These are phyloP conservation scores for Barypeithes pellucidus DNA, from an alignment of 2,888 invertebrate species.

Conservation along the genomic window DNA sequence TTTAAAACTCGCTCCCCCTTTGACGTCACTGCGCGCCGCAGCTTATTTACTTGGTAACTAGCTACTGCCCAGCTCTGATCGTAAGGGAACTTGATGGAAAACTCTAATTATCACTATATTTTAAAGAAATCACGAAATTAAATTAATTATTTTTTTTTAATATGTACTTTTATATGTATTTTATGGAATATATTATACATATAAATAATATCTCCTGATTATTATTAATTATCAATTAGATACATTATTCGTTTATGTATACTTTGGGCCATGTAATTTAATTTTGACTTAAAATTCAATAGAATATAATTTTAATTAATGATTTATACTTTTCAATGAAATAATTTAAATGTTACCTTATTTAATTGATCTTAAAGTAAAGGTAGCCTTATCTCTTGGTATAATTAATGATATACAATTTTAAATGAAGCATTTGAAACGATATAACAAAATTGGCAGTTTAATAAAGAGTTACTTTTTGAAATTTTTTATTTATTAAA, in stretches of 20 bases:
- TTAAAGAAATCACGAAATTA: too few species aligned
- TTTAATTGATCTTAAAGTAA: neutral
- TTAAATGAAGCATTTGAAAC: neutral
- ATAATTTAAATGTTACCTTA: constrained; percentile 9
- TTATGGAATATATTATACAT: too few species aligned
- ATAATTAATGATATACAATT: neutral
- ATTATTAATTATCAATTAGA: too few species aligned
- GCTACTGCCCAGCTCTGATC: too few species aligned
- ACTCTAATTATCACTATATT: too few species aligned
- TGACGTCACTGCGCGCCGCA: too few species aligned
- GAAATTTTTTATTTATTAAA: neutral
- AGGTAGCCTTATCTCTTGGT: neutral
- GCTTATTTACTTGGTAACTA: too few species aligned
- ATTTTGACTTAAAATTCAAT: neutral
- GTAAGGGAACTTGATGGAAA: too few species aligned
- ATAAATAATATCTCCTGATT: too few species aligned
- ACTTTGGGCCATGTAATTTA: neutral
- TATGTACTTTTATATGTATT: too few species aligned
- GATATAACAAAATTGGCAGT: neutral
- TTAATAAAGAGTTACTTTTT: neutral
- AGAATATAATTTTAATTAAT: neutral
- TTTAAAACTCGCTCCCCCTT: too few species aligned
- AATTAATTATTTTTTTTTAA: too few species aligned
- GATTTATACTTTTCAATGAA: neutral
- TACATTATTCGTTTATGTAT: neutral